Conservation (phyloP, 2,113 vertebrate genomes). For the Syngnathus typhle region DNA sequence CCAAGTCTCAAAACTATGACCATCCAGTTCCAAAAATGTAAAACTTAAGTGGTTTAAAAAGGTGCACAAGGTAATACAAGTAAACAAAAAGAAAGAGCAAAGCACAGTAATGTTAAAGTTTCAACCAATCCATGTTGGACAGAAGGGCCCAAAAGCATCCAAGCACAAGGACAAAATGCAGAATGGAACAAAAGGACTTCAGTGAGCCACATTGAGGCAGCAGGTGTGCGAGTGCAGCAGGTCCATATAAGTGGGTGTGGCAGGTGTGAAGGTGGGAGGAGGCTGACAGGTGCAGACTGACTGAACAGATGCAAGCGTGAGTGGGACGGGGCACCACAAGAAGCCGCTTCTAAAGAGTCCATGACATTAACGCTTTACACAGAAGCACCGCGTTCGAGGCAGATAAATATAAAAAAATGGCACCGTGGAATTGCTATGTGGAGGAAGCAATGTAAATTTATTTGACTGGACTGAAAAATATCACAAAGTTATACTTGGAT, state of each 20-base stretch:
- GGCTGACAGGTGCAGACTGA: neutral
- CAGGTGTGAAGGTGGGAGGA: conserved; percentile 7
- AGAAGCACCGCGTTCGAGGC: neutral
- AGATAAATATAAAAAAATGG: neutral
- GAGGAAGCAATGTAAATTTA: neutral
- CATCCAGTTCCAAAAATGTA: neutral
- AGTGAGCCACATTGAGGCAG: neutral
- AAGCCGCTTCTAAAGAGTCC: neutral
- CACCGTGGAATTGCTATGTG: neutral
- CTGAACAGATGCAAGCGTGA: neutral
- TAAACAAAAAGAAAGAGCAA: no score
- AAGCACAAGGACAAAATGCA: neutral
- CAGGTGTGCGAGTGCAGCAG: conserved; percentile 5
- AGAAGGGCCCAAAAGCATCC: neutral
- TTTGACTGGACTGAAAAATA: neutral
- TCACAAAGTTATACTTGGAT: neutral
- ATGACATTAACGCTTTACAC: neutral
- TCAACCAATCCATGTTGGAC: neutral
- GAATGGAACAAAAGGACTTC: neutral
- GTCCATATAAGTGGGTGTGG: neutral
- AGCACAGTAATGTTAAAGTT: neutral
- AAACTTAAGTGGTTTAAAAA: neutral
- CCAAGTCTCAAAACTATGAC: neutral
- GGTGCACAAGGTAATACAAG: neutral
- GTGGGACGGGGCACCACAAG: neutral